A percentile compares a stretch with the other conserved stretches of the same genome.
These are phyloP conservation scores for Hippoglossus hippoglossus DNA, from an alignment of 2,797 vertebrate species.

Conservation along the genomic window DNA sequence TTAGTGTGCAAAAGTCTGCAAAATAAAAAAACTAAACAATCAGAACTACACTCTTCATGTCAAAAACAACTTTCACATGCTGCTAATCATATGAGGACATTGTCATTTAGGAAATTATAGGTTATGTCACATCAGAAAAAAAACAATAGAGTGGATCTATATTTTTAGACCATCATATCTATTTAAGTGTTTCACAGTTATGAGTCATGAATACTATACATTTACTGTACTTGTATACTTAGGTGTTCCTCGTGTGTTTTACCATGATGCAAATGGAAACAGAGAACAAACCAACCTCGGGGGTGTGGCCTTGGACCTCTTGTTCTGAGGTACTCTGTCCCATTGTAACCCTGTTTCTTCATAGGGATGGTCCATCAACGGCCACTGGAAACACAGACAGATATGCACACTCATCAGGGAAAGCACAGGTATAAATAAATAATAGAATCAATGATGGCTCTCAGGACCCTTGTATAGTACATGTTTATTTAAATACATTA, in stretches of 20 bases:
- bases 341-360: constrained; percentile 84
- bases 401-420: constrained; percentile 23
- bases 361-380: constrained; percentile 86
- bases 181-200: too few relatives aligned
- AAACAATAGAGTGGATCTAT: too few relatives aligned
- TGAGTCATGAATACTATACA: too few relatives aligned
- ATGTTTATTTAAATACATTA: too few relatives aligned
- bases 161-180: too few relatives aligned
- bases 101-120: neutral
- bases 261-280: constrained; percentile 14
- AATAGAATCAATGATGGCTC: neutral
- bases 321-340: constrained; percentile 84
- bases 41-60: neutral
- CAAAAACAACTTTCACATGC: neutral
- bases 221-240: neutral
- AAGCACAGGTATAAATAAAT: neutral
- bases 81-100: neutral
- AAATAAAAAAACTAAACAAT: neutral
- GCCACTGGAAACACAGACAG: constrained; percentile 71
- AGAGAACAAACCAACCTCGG: constrained; percentile 71
- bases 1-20: neutral
- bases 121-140: too few relatives aligned
- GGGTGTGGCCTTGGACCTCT: constrained; percentile 73
- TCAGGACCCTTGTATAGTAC: too few relatives aligned
- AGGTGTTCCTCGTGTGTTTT: neutral